Base-by-base conservation (phyloP, 30 jellyfish, hydroid and myxozoan genomes). In the Sanderia malayensis region DNA sequence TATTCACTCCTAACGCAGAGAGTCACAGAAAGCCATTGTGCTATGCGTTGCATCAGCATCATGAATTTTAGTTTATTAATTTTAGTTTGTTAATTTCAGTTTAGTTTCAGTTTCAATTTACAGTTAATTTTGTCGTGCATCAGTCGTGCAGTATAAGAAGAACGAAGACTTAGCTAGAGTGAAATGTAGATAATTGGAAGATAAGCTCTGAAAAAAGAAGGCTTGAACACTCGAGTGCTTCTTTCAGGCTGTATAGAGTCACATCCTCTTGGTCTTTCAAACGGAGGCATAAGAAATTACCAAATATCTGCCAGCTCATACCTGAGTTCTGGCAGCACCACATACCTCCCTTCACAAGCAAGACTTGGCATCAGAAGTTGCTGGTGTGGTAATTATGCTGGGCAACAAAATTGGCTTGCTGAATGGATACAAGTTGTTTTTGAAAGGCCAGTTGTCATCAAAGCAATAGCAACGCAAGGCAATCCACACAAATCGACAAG, bases 401-500 rank as follows among this genome's bases (percentile, higher is more conserved):
- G 59, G 10, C 23, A 49, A 19, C 44, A 23, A 15, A 62, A 29
- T 25, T 27, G 46, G 57, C 25, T 25, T 10, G 74, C 25, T 70
- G 83, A 70, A 21, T 70, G 83, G 83, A 20, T 70, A 30, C 83
- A 70, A 49, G 31, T 70, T 30, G 53, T 21, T 25, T 49, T 70
- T 32, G 64, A 70, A 9, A 46, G 21, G 47, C 83, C 71, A 7
- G 45, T n/a, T 1, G 29, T 29, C 27, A 10, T 70, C 71, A 70
- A 46, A 19, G 83, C 73, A 15, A 61, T 70, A 1, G 71, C 83
- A 3, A 70, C 64, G 7, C 83, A 70, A 70, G 83, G 83, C 8
- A 26, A 70, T n/a, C 68, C 68, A 45, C 21, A 70, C 53, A 31
- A 45, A 23, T 52, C 29, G 19, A 13, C 74, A 15, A 62, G 31